These are phyloP conservation scores for Premnoplex brunnescens DNA, from an alignment of 2,797 vertebrate species.

Conservation along the genomic window DNA sequence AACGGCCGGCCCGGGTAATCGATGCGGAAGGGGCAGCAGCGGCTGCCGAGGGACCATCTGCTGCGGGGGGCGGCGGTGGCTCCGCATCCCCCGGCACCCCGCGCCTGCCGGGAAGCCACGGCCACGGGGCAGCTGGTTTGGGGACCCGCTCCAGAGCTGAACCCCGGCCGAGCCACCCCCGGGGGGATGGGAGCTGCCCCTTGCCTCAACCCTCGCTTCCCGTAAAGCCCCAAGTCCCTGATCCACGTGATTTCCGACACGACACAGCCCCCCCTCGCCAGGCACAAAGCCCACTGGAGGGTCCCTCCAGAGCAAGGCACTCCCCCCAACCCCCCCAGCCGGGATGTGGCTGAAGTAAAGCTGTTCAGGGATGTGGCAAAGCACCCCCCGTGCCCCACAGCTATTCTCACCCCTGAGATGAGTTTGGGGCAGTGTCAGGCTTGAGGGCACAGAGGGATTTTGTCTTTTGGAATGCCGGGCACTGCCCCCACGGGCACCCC, in stretches of 20 bases:
- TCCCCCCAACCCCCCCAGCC: background rate
- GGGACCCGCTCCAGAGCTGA: background rate
- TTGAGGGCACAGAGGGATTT: fast-evolving
- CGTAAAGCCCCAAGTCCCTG: background rate
- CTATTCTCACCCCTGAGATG: fast-evolving
- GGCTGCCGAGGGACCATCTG: slow-evolving; percentile 49
- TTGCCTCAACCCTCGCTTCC: background rate
- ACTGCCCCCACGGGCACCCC: fast-evolving
- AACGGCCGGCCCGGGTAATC: slow-evolving; percentile 48
- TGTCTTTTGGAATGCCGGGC: background rate
- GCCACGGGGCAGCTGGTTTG: background rate
- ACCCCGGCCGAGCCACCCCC: background rate
- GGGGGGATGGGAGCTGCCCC: background rate
- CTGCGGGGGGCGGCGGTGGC: background rate
- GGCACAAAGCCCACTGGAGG: background rate
- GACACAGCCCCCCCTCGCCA: background rate
- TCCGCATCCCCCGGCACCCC: background rate
- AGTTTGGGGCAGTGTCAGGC: background rate
- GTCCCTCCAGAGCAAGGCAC: background rate
- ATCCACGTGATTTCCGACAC: slow-evolving; percentile 10
- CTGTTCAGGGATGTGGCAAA: background rate
- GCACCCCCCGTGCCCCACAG: fast-evolving
- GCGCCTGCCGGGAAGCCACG: background rate
- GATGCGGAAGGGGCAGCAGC: slow-evolving; percentile 53
- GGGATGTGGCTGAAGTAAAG: background rate